Evolutionary conservation across 2,888 invertebrate genomes (phyloP).

Genomic region (Galeopsomyia nigrocyanea): DNA sequence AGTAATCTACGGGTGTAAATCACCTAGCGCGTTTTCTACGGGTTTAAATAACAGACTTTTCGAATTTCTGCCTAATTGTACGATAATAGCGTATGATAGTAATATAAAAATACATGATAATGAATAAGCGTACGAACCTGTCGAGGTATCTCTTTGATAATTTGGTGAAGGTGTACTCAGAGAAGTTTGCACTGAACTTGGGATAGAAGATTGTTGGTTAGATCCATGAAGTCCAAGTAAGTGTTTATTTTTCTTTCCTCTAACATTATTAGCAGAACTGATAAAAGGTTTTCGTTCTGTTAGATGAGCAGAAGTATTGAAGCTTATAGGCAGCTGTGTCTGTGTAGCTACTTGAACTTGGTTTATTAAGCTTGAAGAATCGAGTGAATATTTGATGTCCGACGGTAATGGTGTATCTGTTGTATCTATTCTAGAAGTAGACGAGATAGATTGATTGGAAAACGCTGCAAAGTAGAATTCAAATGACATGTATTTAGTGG

Average conservation of each 20-base stretch:
- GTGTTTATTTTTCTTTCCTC: conserved; percentile 67
- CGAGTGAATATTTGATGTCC: conserved; percentile 53
- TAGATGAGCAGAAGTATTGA: conserved; percentile 54
- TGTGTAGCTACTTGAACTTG: conserved; percentile 78
- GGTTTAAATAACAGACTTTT: no score
- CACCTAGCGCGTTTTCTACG: no score
- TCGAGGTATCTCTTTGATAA: conserved; percentile 71
- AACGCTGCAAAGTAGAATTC: conserved; percentile 53
- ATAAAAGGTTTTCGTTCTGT: conserved; percentile 65
- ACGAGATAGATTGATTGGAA: conserved; percentile 59
- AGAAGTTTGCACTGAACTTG: conserved; percentile 55
- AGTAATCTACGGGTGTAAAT: no score
- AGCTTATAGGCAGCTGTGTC: conserved; percentile 70
- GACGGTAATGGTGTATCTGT: conserved; percentile 52
- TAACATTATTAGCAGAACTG: conserved; percentile 59
- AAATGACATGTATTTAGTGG: no score
- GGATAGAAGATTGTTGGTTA: conserved; percentile 50
- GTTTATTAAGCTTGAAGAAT: conserved; percentile 63
- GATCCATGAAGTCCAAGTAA: conserved; percentile 53
- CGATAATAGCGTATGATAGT: no score
- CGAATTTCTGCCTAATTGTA: no score
- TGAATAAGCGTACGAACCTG: conserved; percentile 61
- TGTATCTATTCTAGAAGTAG: conserved; percentile 54
- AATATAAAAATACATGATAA: no score
- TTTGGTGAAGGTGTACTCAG: conserved; percentile 68